These are phyloP conservation scores for Cynopterus brachyotis DNA, from an alignment of 2,113 vertebrate genomes.

Conservation along the genomic window DNA sequence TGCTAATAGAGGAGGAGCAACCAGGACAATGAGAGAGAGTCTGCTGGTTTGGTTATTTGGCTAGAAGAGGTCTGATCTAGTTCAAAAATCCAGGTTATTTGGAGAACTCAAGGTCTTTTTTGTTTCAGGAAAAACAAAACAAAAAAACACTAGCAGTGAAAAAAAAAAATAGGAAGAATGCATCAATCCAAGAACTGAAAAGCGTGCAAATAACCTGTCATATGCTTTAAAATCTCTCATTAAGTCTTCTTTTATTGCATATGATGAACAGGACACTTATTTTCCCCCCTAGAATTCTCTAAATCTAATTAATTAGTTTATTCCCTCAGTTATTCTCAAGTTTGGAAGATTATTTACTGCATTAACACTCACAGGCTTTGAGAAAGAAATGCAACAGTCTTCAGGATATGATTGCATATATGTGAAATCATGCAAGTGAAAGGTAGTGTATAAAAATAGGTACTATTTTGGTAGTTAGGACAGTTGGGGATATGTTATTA, in stretches of 20 bases:
- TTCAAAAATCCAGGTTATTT: not conserved
- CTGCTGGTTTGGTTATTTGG: not conserved
- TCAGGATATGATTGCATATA: not conserved
- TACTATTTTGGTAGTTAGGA: too few relatives aligned
- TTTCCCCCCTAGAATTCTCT: not conserved
- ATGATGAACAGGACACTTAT: accelerated
- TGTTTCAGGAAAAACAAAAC: not conserved
- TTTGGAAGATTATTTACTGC: not conserved
- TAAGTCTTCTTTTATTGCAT: too few relatives aligned
- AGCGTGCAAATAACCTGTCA: not conserved
- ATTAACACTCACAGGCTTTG: not conserved
- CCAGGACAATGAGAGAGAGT: not conserved
- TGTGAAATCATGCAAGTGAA: not conserved
- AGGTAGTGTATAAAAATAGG: not conserved
- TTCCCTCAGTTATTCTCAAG: not conserved
- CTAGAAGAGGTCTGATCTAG: not conserved
- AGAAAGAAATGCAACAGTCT: not conserved
- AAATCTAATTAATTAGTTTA: not conserved
- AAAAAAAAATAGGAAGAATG: not conserved
- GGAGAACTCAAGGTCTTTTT: not conserved
- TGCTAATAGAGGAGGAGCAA: not conserved
- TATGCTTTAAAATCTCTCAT: not conserved
- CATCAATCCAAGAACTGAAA: not conserved
- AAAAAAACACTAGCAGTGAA: not conserved
- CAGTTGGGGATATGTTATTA: not conserved